Conservation (phyloP, 2,797 vertebrate species). For the Acridotheres tristis region DNA sequence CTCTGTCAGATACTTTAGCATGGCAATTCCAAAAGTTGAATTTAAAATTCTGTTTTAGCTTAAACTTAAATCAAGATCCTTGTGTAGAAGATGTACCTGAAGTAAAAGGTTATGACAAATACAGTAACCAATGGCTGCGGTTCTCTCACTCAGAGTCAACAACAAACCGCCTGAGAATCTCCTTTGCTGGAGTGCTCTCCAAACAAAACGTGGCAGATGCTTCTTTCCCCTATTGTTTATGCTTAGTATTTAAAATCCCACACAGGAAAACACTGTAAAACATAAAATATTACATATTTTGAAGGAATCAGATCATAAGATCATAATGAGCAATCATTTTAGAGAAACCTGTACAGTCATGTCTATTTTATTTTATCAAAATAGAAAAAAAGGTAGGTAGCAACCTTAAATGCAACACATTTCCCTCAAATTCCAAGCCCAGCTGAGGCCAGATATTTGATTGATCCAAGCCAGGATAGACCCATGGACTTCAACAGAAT, state of each 20-base stretch:
- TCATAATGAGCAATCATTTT: background rate
- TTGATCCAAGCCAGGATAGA: background rate
- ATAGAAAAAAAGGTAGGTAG: background rate
- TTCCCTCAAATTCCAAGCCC: background rate
- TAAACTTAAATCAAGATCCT: background rate
- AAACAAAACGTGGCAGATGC: background rate
- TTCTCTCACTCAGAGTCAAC: background rate
- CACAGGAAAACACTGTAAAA: background rate
- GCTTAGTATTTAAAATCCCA: background rate
- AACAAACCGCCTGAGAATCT: background rate
- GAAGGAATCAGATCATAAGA: background rate
- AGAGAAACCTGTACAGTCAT: rapidly evolving
- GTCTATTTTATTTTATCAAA: background rate
- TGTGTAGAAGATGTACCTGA: background rate
- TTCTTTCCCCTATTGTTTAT: background rate
- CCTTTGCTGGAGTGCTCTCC: background rate
- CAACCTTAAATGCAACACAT: background rate
- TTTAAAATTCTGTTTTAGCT: background rate
- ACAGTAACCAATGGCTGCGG: background rate
- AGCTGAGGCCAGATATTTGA: background rate
- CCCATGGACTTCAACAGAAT: background rate
- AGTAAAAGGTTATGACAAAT: background rate
- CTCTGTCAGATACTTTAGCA: background rate
- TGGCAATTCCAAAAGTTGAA: background rate
- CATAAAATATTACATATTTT: background rate